Evolutionary conservation across 2,113 vertebrate species (phyloP).

Genomic region (Hypanus sabinus): DNA sequence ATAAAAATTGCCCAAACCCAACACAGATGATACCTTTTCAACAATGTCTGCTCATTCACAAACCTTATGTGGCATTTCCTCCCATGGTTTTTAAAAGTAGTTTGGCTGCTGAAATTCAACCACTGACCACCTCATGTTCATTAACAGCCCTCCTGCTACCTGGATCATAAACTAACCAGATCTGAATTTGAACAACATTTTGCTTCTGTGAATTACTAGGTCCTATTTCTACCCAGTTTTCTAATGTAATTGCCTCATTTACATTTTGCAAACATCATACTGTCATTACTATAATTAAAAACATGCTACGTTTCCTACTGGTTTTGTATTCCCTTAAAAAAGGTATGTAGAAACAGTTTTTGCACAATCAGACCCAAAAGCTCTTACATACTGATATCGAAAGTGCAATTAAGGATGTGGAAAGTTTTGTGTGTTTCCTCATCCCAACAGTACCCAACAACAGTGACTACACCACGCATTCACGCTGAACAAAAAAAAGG

Average conservation of each 20-base stretch:
- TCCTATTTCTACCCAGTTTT: constrained; percentile 11
- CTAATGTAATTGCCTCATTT: neutral
- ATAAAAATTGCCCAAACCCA: neutral
- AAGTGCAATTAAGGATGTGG: constrained; percentile 19
- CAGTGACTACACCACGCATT: constrained; percentile 29
- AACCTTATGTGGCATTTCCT: neutral
- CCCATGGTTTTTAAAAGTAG: neutral
- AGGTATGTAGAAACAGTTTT: constrained; percentile 29
- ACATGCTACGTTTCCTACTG: constrained; percentile 22
- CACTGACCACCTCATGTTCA: neutral
- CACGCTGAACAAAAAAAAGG: constrained; percentile 9
- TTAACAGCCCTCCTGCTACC: neutral
- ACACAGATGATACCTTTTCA: neutral
- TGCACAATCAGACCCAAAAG: constrained; percentile 36
- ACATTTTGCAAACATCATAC: constrained; percentile 34
- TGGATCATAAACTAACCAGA: constrained; percentile 7
- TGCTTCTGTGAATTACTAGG: neutral
- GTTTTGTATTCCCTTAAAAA: constrained; percentile 29
- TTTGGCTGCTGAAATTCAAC: neutral
- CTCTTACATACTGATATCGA: constrained; percentile 35
- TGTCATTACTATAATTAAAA: constrained; percentile 26
- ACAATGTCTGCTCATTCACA: neutral
- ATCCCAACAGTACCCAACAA: constrained; percentile 29
- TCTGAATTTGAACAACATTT: constrained; percentile 1
- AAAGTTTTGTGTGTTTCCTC: neutral